Evolutionary conservation across 2,113 vertebrate genomes (phyloP), one percentile per base, ranked within the genome.

Genomic region (Gracilinanus agilis): DNA sequence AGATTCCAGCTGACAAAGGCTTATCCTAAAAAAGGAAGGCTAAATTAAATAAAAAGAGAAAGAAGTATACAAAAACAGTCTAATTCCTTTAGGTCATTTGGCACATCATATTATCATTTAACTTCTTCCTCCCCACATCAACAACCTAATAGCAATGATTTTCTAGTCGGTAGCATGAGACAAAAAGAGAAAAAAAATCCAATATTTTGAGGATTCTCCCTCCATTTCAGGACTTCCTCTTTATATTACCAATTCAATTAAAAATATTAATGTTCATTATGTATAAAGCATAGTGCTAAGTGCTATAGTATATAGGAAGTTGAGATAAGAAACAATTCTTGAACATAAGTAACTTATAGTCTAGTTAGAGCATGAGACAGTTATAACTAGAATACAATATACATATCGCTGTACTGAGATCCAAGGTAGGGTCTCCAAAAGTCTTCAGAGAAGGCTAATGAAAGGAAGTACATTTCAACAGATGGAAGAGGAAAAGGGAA

Each of bases 221-320:
- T 93, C 53, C 89, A 90, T 21, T 92, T 96, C 56, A 95, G 75
- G 75, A 91, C 95, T 97, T 97, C 94, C 97, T 83, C 91, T 95
- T 97, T 95, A 97, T 83, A 96, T 92, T 92, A 96, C 88, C 55
- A 90, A 54, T 94, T 97, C 44, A 56, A 95, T 96, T 93, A 96
- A 24, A 12, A 94, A 94, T 95, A 92, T 83, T 95, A 93, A 92
- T 16, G 19, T 29, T 94, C 27, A 67, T 11, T 67, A 29, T 61
- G 25, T 29, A 61, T 67, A 67, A 34, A 12, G 58, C 58, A 67
- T 29, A 67, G 58, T 67, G 58, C 10, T 27, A 67, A 67, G 27
- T 13, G 29, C 12, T 67, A 83, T 0, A 83, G 7, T 40, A 40
- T 40, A 83, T 34, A 12, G 8, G 11, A 29, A 67, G 58, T 34